Evolutionary conservation across 2,888 invertebrate genomes (phyloP), one percentile per base, ranked within the genome.

Genomic region (Sinohyriopsis cumingii): DNA sequence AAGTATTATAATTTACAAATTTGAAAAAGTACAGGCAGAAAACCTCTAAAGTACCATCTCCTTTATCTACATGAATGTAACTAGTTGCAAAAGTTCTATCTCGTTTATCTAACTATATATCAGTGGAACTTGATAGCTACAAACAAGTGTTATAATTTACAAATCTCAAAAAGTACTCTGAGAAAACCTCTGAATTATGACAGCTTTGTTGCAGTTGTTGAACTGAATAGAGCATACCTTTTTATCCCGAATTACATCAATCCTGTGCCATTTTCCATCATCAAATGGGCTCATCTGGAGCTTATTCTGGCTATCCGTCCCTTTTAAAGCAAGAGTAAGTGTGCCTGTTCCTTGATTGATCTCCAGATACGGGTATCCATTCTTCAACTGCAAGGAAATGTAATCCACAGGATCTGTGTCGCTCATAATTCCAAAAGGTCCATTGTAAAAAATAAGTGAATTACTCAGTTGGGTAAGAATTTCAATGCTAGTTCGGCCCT

Each of bases 261-360:
- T 92, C 69, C 96, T 93, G 91, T 99, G 99, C 99, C 99, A 99
- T 90, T 96, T 95, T 4, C 98, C 98, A 88, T 99, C 99, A 88
- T 96, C 96, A 72, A 98, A 91, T 25, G 67, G 74, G 45, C 71
- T 65, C 68, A 84, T 67, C 28, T 67, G 72, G 28, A 68, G 69
- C 1, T 67, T 69, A 5, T 77, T 76, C 6, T 76, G 70, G 19
- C 62, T 65, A 67, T 83, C 71, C 9, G 68, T 69, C 5, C 82
- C 83, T 90, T 95, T 87, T 94, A 93, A 87, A 94, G 93, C 64
- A 95, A 91, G 89, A 96, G 96, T 95, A 90, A 95, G 87, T 94
- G 92, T 87, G 94, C 93, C 99, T 25, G 82, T 78, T 96, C 99
- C 99, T 89, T 98, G 97, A 91, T 98, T 97, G 73, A 99, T 94